Percentiles rank a stretch among this genome's conserved stretches.
Evolutionary conservation across 1,140 invertebrate genomes (phyloP).

Genomic region (Achatina immaculata): DNA sequence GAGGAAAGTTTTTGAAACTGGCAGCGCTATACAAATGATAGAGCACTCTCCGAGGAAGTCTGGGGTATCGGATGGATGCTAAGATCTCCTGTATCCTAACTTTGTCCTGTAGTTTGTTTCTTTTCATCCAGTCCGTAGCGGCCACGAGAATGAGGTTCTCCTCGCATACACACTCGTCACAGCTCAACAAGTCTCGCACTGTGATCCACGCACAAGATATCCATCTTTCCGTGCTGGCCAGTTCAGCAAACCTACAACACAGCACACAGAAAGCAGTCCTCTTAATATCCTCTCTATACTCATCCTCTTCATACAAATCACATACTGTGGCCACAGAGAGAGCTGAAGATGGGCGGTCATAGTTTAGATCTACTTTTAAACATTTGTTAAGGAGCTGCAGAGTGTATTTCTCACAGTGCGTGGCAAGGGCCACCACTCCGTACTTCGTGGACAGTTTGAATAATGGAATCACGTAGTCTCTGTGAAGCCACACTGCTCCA

Average conservation of each 20-base stretch:
- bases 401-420: conserved; percentile 65
- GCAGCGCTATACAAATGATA: conserved; percentile 65
- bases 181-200: conserved; percentile 58
- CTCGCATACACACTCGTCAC: conserved; percentile 58
- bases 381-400: conserved; percentile 59
- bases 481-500: conserved; percentile 66
- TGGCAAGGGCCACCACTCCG: conserved; percentile 51
- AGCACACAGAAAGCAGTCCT: conserved; percentile 58
- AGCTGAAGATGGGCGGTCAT: conserved; percentile 42
- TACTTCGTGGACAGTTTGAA: conserved; percentile 61
- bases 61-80: conserved; percentile 63
- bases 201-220: conserved; percentile 52
- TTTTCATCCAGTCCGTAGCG: conserved; percentile 67
- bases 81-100: conserved; percentile 63
- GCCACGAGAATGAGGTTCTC: conserved; percentile 63
- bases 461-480: conserved; percentile 63
- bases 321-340: conserved; percentile 51
- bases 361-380: neutral
- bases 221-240: conserved; percentile 55
- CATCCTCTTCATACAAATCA: conserved; percentile 55
- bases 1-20: conserved; percentile 66
- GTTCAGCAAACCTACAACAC: conserved; percentile 55
- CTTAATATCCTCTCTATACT: conserved; percentile 50
- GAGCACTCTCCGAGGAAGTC: conserved; percentile 59
- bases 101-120: conserved; percentile 63